A percentile compares a stretch with the other conserved stretches of the same genome.
These are phyloP conservation scores for Baryphthengus martii DNA, from an alignment of 2,113 vertebrate species.

Conservation along the genomic window DNA sequence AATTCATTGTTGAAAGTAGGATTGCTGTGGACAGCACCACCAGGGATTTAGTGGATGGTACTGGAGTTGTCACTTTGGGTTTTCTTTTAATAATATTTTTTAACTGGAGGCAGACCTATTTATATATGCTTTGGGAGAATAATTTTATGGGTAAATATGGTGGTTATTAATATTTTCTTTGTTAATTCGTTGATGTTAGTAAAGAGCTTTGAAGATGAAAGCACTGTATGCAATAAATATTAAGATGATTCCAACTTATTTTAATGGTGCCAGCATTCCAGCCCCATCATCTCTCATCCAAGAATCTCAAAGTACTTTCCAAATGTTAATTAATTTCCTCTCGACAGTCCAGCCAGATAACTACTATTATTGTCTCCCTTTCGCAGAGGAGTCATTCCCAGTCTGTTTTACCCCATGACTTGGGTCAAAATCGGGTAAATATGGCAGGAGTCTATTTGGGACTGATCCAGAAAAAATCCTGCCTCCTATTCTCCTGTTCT, in stretches of 20 bases:
- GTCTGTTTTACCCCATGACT: rapidly evolving
- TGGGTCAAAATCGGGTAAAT: background rate
- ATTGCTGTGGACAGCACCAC: background rate
- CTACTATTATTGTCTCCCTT: background rate
- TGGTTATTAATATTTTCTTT: conserved; percentile 53
- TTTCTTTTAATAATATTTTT: background rate
- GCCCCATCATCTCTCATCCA: conserved; percentile 14
- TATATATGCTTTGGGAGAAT: background rate
- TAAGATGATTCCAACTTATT: conserved; percentile 39
- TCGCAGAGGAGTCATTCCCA: background rate
- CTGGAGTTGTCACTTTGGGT: background rate
- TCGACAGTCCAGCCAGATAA: background rate
- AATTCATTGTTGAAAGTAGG: background rate
- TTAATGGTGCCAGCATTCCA: conserved; percentile 28
- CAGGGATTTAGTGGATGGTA: background rate
- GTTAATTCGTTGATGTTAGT: conserved; percentile 25
- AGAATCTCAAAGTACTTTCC: conserved; percentile 30
- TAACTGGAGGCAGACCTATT: conserved; percentile 19
- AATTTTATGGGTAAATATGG: conserved; percentile 36
- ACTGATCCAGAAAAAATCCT: background rate
- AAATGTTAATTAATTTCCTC: conserved; percentile 29
- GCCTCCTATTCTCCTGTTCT: background rate
- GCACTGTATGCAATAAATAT: conserved; percentile 15
- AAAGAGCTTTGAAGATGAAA: conserved; percentile 58
- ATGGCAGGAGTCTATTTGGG: background rate